Percentiles rank a stretch among this genome's conserved stretches.
Conservation (phyloP, 2,113 vertebrate genomes). For the Aldabrachelys gigantea region DNA sequence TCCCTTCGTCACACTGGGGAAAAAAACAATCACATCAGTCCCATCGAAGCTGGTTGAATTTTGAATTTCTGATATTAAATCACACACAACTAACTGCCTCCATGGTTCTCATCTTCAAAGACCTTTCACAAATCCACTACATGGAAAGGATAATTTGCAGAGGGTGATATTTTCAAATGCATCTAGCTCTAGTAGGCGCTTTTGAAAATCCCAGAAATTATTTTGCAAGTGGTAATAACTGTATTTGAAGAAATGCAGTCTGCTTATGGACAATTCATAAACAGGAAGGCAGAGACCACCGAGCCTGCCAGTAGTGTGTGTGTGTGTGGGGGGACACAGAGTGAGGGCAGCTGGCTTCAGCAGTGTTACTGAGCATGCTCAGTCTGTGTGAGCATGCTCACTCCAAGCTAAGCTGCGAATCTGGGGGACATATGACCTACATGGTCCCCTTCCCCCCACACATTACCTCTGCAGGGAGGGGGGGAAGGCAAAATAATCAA, state of each 20-base stretch:
- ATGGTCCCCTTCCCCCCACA: too few relatives aligned
- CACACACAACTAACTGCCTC: background rate
- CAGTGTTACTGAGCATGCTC: too few relatives aligned
- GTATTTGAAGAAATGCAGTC: background rate
- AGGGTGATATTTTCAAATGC: background rate
- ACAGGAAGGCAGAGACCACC: background rate
- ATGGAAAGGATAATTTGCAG: background rate
- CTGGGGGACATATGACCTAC: too few relatives aligned
- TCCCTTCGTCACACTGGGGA: fast-evolving
- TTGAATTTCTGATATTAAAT: background rate
- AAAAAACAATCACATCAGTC: fast-evolving
- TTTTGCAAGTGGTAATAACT: background rate
- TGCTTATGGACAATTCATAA: background rate
- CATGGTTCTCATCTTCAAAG: background rate
- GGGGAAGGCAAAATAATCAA: too few relatives aligned
- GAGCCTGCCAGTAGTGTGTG: background rate
- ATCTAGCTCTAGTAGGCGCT: background rate
- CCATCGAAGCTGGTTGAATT: background rate
- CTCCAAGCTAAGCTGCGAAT: too few relatives aligned
- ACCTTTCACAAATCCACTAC: fast-evolving
- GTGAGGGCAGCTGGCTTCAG: too few relatives aligned
- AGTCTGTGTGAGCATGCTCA: too few relatives aligned
- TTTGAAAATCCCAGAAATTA: background rate
- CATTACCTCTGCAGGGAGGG: too few relatives aligned
- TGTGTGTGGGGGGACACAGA: too few relatives aligned